phyloP scores from a whole-genome alignment of 2,113 vertebrate species.

The Ammodytes marinus region DNA sequence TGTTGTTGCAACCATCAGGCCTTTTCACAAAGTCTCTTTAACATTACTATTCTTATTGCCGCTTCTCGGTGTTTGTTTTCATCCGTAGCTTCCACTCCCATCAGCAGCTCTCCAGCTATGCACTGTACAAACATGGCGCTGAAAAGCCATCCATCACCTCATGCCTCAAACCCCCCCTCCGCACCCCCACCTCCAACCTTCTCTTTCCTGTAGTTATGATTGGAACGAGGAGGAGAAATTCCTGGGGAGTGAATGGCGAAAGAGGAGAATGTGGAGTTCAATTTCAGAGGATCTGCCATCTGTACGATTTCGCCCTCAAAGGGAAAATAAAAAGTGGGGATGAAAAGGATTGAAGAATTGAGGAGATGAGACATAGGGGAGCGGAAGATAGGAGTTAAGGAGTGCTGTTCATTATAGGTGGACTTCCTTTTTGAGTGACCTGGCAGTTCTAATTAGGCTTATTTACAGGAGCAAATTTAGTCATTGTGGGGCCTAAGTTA shows the following conservation, averaged over 20 bases:
- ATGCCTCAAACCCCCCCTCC: neutral
- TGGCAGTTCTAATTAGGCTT: neutral
- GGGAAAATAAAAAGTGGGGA: neutral
- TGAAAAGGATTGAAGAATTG: neutral
- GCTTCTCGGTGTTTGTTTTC: slow-evolving; percentile 53
- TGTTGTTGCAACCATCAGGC: slow-evolving; percentile 28
- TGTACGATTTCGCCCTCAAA: neutral
- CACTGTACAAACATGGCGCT: slow-evolving; percentile 66
- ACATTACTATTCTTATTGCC: slow-evolving; percentile 25
- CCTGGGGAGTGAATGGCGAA: slow-evolving; percentile 46
- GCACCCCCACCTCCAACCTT: neutral
- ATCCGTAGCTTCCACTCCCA: slow-evolving; percentile 28
- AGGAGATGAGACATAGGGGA: neutral
- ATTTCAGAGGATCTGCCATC: slow-evolving; percentile 50
- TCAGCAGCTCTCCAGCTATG: slow-evolving; percentile 71
- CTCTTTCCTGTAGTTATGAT: slow-evolving; percentile 70
- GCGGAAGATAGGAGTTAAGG: neutral
- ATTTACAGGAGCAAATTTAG: no score
- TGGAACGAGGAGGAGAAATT: slow-evolving; percentile 61
- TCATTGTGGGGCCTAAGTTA: no score
- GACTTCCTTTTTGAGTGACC: neutral
- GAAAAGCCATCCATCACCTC: slow-evolving; percentile 78
- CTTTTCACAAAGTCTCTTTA: slow-evolving; percentile 26
- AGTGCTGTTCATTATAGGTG: neutral
- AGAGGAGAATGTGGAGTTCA: slow-evolving; percentile 47